Evolutionary conservation across 2,797 vertebrate species (phyloP).

Genomic region (Dicrostonyx torquatus): DNA sequence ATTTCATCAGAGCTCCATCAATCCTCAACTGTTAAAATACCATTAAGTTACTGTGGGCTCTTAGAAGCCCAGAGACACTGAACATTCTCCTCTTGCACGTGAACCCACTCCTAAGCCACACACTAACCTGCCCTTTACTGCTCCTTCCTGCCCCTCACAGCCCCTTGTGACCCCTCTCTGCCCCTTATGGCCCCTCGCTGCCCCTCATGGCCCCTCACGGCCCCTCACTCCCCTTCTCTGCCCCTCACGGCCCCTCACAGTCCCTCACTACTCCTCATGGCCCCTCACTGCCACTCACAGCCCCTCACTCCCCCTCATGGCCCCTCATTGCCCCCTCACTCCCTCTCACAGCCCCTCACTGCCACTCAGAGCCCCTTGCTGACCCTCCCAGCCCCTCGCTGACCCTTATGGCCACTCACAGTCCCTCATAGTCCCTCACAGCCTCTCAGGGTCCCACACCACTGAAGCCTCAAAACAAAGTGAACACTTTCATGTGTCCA

Average conservation of each 20-base stretch:
- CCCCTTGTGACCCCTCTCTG: not conserved
- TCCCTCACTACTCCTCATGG: too few species aligned
- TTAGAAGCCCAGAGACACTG: not conserved
- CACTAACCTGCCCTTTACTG: not conserved
- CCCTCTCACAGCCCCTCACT: too few species aligned
- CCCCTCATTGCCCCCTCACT: too few species aligned
- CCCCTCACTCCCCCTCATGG: too few species aligned
- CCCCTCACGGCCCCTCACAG: too few species aligned
- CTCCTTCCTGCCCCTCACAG: not conserved
- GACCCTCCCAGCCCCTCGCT: too few species aligned
- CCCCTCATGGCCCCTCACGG: rapidly evolving
- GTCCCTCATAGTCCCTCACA: too few species aligned
- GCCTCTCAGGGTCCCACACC: not conserved
- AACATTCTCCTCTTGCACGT: not conserved
- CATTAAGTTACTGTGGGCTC: not conserved
- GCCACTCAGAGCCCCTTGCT: rapidly evolving
- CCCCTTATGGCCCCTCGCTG: not conserved
- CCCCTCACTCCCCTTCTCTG: rapidly evolving
- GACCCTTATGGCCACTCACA: rapidly evolving
- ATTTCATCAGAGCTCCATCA: not conserved
- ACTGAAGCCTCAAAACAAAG: not conserved
- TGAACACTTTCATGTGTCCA: not conserved
- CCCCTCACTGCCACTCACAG: too few species aligned
- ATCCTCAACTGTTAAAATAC: not conserved
- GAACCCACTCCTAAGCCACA: not conserved